phyloP scores from a whole-genome alignment of 2,888 invertebrate species.

The Uloborus plumipes region DNA sequence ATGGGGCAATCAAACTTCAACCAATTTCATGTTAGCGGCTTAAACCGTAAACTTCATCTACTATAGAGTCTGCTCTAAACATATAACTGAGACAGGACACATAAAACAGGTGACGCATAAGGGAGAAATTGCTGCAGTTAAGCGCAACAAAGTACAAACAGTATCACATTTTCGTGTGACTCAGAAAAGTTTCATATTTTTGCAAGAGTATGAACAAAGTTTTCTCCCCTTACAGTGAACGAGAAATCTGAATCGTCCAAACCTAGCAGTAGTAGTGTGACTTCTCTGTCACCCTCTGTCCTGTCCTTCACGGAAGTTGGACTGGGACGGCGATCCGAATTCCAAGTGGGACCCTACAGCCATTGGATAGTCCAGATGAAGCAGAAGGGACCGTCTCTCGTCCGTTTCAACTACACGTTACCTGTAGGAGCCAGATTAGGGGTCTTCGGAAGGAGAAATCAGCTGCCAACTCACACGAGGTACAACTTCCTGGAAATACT shows the following conservation, averaged over 20 bases:
- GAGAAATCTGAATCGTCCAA: conserved; percentile 33
- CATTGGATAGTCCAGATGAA: conserved; percentile 94
- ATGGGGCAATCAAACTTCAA: too few relatives aligned
- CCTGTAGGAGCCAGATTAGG: conserved; percentile 73
- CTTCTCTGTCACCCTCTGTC: conserved; percentile 80
- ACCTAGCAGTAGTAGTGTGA: conserved; percentile 18
- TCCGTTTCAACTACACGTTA: conserved; percentile 83
- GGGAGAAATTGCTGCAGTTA: neutral
- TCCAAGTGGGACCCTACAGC: conserved; percentile 89
- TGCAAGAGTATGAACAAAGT: neutral
- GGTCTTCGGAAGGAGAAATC: conserved; percentile 69
- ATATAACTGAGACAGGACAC: too few relatives aligned
- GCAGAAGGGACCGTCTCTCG: conserved; percentile 75
- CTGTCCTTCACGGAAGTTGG: conserved; percentile 71
- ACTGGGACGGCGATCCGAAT: conserved; percentile 83
- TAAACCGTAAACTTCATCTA: too few relatives aligned
- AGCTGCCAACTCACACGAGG: conserved; percentile 69
- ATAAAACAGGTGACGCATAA: too few relatives aligned
- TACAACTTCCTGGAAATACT: conserved; percentile 69
- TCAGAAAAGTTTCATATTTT: neutral
- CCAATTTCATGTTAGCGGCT: too few relatives aligned
- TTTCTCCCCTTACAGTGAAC: conserved; percentile 11
- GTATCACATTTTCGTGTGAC: neutral
- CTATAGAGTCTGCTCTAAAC: too few relatives aligned
- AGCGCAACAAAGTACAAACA: neutral